These are phyloP conservation scores for Drosophila mojavensis DNA, from an alignment of 1,140 invertebrate species.

Conservation along the genomic window DNA sequence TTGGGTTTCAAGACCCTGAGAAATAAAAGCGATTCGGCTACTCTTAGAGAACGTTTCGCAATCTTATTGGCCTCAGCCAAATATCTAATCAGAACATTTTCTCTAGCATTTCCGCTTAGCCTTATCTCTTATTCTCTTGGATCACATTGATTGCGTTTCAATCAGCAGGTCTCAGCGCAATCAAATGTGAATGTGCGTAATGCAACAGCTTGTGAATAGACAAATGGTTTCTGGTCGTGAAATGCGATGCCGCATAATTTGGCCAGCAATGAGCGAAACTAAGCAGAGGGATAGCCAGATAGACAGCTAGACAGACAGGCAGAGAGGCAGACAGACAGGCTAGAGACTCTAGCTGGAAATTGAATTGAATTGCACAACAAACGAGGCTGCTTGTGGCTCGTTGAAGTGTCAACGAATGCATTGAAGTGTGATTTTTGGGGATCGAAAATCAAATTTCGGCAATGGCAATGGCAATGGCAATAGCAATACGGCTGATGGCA, in stretches of 20 bases:
- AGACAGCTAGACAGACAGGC: not conserved
- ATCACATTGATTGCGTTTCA: constrained; percentile 12
- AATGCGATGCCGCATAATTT: constrained; percentile 51
- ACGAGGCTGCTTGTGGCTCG: constrained; percentile 25
- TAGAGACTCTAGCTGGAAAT: constrained; percentile 7
- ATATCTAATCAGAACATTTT: no score
- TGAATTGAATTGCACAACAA: constrained; percentile 29
- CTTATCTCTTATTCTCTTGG: not conserved
- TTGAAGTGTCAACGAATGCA: constrained; percentile 55
- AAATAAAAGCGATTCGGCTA: no score
- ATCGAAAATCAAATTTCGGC: constrained; percentile 45
- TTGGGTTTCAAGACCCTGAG: no score
- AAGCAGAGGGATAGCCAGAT: constrained; percentile 5
- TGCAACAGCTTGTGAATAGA: constrained; percentile 28
- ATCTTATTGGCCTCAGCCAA: no score
- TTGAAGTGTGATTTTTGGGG: constrained; percentile 52
- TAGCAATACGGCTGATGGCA: not conserved
- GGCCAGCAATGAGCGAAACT: constrained; percentile 30
- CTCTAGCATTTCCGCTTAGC: no score
- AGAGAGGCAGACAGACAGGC: not conserved
- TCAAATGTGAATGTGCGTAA: constrained; percentile 13
- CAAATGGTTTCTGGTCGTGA: constrained; percentile 24
- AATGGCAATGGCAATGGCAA: no score
- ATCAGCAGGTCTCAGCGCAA: not conserved
- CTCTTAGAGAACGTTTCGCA: no score